phyloP scores from a whole-genome alignment of 2,888 invertebrate genomes.

The Rotaria sp. region DNA sequence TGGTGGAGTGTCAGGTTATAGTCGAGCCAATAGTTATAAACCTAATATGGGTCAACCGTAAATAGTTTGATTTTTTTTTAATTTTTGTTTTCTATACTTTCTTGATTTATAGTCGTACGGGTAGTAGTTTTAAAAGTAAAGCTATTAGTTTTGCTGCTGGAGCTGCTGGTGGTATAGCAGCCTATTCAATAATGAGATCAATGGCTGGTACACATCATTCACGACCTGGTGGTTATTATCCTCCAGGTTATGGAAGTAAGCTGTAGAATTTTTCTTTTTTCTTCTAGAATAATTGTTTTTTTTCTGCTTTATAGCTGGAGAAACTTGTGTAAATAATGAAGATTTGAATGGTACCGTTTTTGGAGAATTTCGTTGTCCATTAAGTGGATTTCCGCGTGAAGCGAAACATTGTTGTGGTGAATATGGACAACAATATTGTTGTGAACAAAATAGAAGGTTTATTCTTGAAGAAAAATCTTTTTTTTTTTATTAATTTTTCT shows the following conservation, averaged over 20 bases:
- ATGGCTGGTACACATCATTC: neutral
- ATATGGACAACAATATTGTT: neutral
- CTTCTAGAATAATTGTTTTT: neutral
- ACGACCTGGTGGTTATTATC: neutral
- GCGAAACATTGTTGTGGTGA: neutral
- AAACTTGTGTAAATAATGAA: conserved; percentile 4
- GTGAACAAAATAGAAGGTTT: neutral
- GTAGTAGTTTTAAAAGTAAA: neutral
- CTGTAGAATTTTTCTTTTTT: neutral
- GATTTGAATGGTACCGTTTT: neutral
- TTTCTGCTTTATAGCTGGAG: conserved; percentile 5
- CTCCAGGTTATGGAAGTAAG: neutral
- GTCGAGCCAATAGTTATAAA: neutral
- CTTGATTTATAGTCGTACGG: neutral
- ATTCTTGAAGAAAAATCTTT: neutral
- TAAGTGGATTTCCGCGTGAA: neutral
- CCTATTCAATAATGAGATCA: neutral
- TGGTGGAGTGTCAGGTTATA: neutral
- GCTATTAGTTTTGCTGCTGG: neutral
- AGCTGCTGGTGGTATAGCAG: conserved; percentile 4
- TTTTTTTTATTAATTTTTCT: neutral
- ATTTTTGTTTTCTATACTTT: neutral
- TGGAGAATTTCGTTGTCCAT: conserved; percentile 21
- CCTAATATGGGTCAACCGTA: neutral
- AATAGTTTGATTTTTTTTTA: neutral